A percentile compares a stretch with the other conserved stretches of the same genome.
phyloP scores from a whole-genome alignment of 1,140 invertebrate genomes.

The Drosophila bipectinata region DNA sequence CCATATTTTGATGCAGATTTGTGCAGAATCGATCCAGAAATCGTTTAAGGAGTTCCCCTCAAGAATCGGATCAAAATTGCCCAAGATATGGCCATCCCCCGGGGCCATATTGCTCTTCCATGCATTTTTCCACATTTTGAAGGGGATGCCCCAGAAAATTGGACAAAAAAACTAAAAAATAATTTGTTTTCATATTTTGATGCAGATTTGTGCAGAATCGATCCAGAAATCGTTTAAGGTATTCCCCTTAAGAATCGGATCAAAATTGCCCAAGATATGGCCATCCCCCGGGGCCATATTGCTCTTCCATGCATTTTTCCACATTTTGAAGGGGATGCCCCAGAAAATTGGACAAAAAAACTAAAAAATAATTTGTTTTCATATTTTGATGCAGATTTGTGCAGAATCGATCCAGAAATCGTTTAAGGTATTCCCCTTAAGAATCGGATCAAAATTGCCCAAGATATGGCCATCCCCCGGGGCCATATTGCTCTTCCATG shows the following conservation, averaged over 20 bases:
- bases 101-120: background rate
- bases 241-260: background rate
- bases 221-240: background rate
- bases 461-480: too few relatives aligned
- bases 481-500: too few relatives aligned
- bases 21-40: background rate
- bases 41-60: background rate
- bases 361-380: too few relatives aligned
- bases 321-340: too few relatives aligned
- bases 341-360: too few relatives aligned
- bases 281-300: background rate
- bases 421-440: too few relatives aligned
- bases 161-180: background rate
- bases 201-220: background rate
- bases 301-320: too few relatives aligned
- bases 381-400: too few relatives aligned
- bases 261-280: background rate
- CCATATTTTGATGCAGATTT: background rate
- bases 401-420: too few relatives aligned
- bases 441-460: too few relatives aligned
- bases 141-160: background rate
- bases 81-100: background rate
- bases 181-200: background rate
- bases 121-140: background rate
- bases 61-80: background rate